Evolutionary conservation across 1,140 invertebrate species (phyloP).

Genomic region (Euura lappo): DNA sequence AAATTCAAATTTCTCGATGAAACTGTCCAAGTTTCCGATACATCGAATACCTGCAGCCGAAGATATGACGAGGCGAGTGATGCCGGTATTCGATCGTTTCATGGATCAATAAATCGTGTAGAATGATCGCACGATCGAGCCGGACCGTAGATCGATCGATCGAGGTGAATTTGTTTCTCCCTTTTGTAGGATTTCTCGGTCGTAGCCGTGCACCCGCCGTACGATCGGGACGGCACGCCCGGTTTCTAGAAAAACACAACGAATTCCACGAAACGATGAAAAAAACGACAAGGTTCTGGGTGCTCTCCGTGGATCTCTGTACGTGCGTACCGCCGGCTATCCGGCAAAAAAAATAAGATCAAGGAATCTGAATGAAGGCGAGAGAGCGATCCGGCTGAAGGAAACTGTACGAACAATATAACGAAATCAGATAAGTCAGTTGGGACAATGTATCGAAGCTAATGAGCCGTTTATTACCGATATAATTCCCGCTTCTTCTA

Average conservation of each 20-base stretch:
- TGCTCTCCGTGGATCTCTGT: not conserved
- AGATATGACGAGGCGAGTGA: not conserved
- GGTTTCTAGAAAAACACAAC: not conserved
- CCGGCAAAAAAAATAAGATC: too few relatives aligned
- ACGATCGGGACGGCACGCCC: not conserved
- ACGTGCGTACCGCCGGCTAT: not conserved
- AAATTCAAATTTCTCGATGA: not conserved
- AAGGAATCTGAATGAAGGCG: too few relatives aligned
- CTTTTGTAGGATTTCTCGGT: not conserved
- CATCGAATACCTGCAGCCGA: not conserved
- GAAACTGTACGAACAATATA: too few relatives aligned
- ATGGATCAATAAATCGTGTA: not conserved
- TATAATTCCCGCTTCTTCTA: not conserved
- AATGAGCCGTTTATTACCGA: not conserved
- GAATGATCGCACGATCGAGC: not conserved
- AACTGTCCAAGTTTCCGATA: too few relatives aligned
- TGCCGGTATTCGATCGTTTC: not conserved
- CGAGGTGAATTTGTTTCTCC: not conserved
- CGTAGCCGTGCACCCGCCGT: too few relatives aligned
- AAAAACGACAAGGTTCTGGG: not conserved
- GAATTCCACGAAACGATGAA: not conserved
- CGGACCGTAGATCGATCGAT: not conserved
- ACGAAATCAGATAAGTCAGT: too few relatives aligned
- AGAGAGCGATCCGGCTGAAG: too few relatives aligned
- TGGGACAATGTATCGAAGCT: not conserved